Percentiles rank a stretch among this genome's conserved stretches.
phyloP scores from a whole-genome alignment of 2,113 vertebrate genomes.

The Typhlomys cinereus region DNA sequence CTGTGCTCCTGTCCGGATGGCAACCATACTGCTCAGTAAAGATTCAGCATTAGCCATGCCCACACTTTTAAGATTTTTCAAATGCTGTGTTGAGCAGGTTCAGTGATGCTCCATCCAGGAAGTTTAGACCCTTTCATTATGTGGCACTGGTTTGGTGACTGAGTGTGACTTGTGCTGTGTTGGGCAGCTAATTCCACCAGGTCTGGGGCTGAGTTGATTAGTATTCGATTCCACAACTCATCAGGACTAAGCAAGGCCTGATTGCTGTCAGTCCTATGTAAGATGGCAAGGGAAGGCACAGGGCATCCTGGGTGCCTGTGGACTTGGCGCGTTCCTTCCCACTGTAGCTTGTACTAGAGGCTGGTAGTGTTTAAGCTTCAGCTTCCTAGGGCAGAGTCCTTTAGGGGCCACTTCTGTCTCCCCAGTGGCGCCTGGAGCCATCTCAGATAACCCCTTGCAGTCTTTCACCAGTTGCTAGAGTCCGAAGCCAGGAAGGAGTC shows the following conservation, averaged over 20 bases:
- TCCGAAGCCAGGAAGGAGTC: not conserved
- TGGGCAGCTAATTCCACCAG: not conserved
- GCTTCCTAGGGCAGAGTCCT: not conserved
- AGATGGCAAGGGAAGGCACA: not conserved
- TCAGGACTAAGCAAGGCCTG: not conserved
- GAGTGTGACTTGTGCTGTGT: not conserved
- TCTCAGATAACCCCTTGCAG: not conserved
- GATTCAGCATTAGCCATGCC: accelerated
- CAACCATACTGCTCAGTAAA: not conserved
- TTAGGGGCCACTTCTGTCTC: not conserved
- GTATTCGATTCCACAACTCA: not conserved
- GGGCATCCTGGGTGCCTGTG: not conserved
- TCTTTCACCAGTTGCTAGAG: not conserved
- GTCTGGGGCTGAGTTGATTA: not conserved
- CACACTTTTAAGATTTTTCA: not conserved
- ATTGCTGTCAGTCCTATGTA: not conserved
- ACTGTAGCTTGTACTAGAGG: not conserved
- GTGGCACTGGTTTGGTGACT: not conserved
- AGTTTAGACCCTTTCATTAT: not conserved
- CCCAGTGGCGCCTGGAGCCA: not conserved
- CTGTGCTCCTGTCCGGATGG: too few relatives aligned
- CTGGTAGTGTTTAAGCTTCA: not conserved
- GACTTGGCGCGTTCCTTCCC: not conserved
- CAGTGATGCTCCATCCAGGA: not conserved
- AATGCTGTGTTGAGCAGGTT: not conserved